Base-by-base conservation (phyloP, 1,140 invertebrate species). In the Halesus radiatus region DNA sequence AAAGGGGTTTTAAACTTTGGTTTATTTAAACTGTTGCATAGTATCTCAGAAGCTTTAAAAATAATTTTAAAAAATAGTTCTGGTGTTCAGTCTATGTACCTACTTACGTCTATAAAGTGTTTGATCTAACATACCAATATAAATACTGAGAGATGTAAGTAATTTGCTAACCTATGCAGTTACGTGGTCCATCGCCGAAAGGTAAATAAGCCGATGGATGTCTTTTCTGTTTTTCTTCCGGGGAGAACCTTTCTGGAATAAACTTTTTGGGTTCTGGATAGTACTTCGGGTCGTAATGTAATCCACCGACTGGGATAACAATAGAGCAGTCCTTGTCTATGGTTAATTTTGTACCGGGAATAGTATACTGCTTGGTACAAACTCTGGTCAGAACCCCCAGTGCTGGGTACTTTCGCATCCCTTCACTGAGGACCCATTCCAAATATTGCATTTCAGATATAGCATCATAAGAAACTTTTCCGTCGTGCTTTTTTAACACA, bases 391-490 rank as follows among this genome's bases (percentile, higher is more conserved):
- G 22, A 5, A 54, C 23, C 0, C 15, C 70, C 1, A 60, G 10
- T 0, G 76, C 37, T 15, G 81, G 81, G 32, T 83, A 80, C 32
- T 58, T 76, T 32, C 83, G 20, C 62, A 76, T 18, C 13, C 54
- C 23, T 72, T 72, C 68, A 72, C 68, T 84, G 18, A 72, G 37
- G 4, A 72, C 68, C 32, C 68, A 72, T 50, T 88, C 87, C 81
- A 90, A 83, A 79, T 91, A 91, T 6, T 85, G 81, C 85, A 91
- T 82, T 10, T 88, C 85, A 0, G 86, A 85, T 4, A 91, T 84
- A 13, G 85, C 74, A 18, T 89, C 85, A 37, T 90, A 89, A 3
- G 85, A 88, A 0, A 89, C 60, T 73, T 86, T 81, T 2, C 88
- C 88, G 8, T 83, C 76, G 64, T 85, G 64, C 26, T 84, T 81